Evolutionary conservation across 2,888 invertebrate genomes (phyloP), one percentile per base, ranked within the genome.

Genomic region (Troides aeacus): DNA sequence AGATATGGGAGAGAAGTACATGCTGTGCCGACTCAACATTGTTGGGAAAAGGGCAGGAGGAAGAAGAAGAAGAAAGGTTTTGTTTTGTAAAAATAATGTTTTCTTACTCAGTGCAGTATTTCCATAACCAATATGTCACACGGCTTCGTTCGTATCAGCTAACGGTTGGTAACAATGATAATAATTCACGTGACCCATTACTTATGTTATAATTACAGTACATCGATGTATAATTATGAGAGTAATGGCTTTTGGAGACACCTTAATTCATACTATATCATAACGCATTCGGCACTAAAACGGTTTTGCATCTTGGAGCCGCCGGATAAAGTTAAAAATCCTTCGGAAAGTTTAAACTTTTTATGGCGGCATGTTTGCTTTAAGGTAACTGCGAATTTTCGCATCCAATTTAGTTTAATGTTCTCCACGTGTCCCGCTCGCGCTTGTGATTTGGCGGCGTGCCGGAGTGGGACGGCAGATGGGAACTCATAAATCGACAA

Each of bases 371-470:
- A 75, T 88, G 85, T 89, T 89, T 88, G 84, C 86, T 85, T 84
- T 83, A 82, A 84, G 81, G 77, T 81, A 78, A 82, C 79, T 81
- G 83, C 84, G 85, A 85, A 89, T 88, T 87, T 86, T 81, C 78
- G 79, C 76, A 80, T 78, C 79, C 84, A 84, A 84, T 87, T 84
- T 83, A 79, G 81, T 86, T 86, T 87, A 82, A 84, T 83, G 81
- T 74, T 74, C 71, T 30, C 72, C 71, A 72, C 74, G 72, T 74
- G 77, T 82, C 83, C 74, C 76, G 75, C 68, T 83, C 78, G 72
- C 61, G 71, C 73, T 63, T 50, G 57, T 69, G 68, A 69, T 71
- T 72, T 68, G 66, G 60, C 63, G 69, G 66, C 30, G 21, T 57
- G 76, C 69, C 72, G n/a, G 77, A 85, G 76, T 58, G 81, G 77